Base-by-base conservation (phyloP, 2,113 vertebrate genomes). In the Hyaena hyaena region DNA sequence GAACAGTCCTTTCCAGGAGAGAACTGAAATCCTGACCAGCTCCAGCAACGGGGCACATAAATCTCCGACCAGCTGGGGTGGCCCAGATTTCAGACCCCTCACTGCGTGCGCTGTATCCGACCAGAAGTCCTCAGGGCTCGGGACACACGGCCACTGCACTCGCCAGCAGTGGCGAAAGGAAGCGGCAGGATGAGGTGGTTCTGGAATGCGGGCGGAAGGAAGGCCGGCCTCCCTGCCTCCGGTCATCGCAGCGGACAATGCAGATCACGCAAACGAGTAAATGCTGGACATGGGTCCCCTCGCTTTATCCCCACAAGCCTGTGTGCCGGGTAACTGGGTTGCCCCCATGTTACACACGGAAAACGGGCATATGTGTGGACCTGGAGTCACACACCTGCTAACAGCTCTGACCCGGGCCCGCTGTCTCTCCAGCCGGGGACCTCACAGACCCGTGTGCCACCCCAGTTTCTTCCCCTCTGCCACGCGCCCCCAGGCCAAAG, bases 221-320 rank as follows among this genome's bases (percentile, higher is more conserved):
- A 81, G 50, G 26, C 10, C 33, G 0, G 2, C 11, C 28, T 11
- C 71, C 61, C 43, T 8, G 23, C 21, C 71, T 50, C 50, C 11
- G n/a, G 0, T 15, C 2, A 31, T 10, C 61, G 15, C 33, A 16
- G 24, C 0, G 1, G 33, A 53, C 24, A 0, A 23, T 28, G 2
- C 0, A 14, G n/a, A 43, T 5, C 0, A 28, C 73, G 58, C 0
- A 7, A 8, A 82, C 0, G 1, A 76, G 63, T 16, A 61, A 73
- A 28, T 1, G 5, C 26, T 43, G 23, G 28, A 45, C 10, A 1
- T 0, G 12, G n/a, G 19, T 3, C 23, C 14, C 5, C 69, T 48
- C 24, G 1, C 9, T 63, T 4, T 50, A n/a, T 2, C 23, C n/a
- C 55, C 19, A 23, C 10, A 3, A 26, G 71, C 33, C 68, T 33